Evolutionary conservation across 2,888 invertebrate genomes (phyloP), one percentile per base, ranked within the genome.

Genomic region (Malthinus seriepunctatus): DNA sequence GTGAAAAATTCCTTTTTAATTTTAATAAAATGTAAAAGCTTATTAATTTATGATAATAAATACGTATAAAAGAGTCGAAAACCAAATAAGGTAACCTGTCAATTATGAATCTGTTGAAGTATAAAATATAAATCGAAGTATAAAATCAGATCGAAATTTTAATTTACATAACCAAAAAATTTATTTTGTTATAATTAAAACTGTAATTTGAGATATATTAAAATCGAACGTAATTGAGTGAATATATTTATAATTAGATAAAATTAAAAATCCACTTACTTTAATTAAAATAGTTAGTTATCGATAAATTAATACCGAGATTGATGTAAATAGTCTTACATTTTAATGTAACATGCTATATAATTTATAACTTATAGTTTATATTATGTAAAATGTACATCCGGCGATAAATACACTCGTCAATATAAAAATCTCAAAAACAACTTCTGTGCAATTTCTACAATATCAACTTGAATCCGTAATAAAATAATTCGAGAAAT

Each of bases 281-380:
- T 23, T 23, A 23, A 23, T 23, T 23, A 23, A 23, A 23, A 23
- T 23, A 23, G 23, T 23, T 23, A 23, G 23, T 23, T 23, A 23
- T 23, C 23, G 23, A 23, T 23, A 23, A 23, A 23, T 23, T 23
- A 23, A 23, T 23, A 23, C 23, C 23, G 23, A 23, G 23, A 23
- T 23, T 23, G 23, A 23, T 23, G 23, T 23, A 23, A 23, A 23
- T 23, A 23, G 23, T 23, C 5, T 23, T 23, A 23, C 23, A 23
- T 23, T 23, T 23, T 23, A 23, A 71, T 71, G 71, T 70, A 69
- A 67, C 63, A 67, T 66, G 58, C n/a, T 65, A 67, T 69, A 70
- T 68, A 71, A 69, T 69, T 71, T 69, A 71, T 69, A 67, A 64
- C 68, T 65, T 71, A 69, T 60, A 67, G 60, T 67, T 68, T 69